Evolutionary conservation across 2,888 invertebrate species (phyloP), one percentile per base, ranked within the genome.

Genomic region (Argyresthia goedartella): DNA sequence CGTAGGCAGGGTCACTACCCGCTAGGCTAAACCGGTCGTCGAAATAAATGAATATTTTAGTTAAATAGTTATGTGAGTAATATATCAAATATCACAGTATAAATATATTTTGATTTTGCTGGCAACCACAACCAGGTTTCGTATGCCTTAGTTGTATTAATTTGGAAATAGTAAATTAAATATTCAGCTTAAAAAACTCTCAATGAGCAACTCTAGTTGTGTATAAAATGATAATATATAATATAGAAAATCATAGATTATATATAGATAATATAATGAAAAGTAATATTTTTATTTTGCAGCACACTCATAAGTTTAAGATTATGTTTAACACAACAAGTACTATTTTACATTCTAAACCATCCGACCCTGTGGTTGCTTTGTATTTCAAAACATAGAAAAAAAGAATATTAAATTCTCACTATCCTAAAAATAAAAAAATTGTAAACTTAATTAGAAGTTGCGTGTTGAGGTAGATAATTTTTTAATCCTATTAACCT

Each of bases 401-500:
- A 76, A 79, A 73, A 69, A 70, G 72, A 68, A 69, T 61, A 66
- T 69, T 73, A 65, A 61, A 66, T 59, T 76, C 69, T 82, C 80
- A 81, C 81, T 85, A 85, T 82, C 77, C 81, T 85, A 85, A 42
- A 79, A 63, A 65, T 75, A 79, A 75, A 68, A n/a, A 14, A 73
- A 67, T 76, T 74, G 80, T 85, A 82, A 67, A 71, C 74, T 66
- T 78, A 81, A 25, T 77, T 75, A 80, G 82, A 84, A 81, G 80
- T 85, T 84, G 73, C 69, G 69, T 25, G 76, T 52, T 86, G 86
- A 86, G 86, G 86, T 86, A 86, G 86, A 85, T 86, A 54, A 75
- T 81, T 85, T 84, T 85, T 85, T 84, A 86, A 74, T 81, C 84
- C 86, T 86, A 86, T 82, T 86, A 85, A 75, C 81, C 81, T 86